Conservation (phyloP, 2,113 vertebrate genomes). For the Pitta sordida region DNA sequence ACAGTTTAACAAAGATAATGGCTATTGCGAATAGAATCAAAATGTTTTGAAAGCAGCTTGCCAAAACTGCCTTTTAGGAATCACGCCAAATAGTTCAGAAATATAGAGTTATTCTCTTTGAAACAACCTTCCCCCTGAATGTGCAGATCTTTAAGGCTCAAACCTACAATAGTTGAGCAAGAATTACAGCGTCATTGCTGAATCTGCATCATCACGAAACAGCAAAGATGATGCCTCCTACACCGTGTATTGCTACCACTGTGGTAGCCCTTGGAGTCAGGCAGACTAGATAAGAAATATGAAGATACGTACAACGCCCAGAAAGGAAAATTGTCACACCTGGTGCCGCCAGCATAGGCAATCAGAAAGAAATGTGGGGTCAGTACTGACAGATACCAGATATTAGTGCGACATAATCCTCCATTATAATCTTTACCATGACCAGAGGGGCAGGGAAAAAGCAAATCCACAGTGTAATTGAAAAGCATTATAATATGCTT, state of each 20-base stretch:
- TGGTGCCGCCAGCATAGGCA: background rate
- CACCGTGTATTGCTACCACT: fast-evolving
- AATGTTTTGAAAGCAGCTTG: background rate
- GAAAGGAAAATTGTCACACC: background rate
- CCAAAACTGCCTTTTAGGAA: background rate
- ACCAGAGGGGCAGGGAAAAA: background rate
- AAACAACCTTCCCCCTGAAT: background rate
- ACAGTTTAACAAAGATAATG: background rate
- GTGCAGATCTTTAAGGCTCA: background rate
- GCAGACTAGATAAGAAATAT: background rate
- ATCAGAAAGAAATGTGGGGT: background rate
- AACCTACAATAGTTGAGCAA: background rate
- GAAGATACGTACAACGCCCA: background rate
- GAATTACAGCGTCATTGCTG: background rate
- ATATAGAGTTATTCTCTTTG: background rate
- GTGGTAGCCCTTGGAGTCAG: background rate
- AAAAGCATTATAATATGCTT: background rate
- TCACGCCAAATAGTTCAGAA: background rate
- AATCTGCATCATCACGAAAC: fast-evolving
- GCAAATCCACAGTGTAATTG: background rate
- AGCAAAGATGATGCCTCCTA: background rate
- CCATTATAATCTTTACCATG: background rate
- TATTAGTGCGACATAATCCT: background rate
- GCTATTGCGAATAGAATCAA: constrained; percentile 14
- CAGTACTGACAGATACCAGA: background rate